Base-by-base conservation (phyloP, 2,113 vertebrate species). In the Eleginops maclovinus region DNA sequence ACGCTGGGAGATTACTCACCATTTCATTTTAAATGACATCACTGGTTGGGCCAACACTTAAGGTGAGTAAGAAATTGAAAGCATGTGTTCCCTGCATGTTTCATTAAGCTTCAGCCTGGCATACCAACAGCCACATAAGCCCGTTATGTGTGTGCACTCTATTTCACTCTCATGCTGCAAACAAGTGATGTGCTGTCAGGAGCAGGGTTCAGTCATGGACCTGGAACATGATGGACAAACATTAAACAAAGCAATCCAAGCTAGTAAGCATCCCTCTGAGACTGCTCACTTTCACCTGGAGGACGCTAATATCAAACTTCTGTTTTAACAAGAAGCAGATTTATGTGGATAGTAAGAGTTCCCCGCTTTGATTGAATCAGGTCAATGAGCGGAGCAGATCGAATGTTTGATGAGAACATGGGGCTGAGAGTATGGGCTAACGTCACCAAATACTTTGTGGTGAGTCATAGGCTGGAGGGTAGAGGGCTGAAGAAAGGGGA, bases 371-470 rank as follows among this genome's bases (percentile, higher is more conserved):
- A 92, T 85, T 83, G 80, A 88, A 87, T 88, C 43, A 75, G 83
- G 82, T 84, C 79, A 70, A 67, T 79, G 80, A 89, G 75, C 73
- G 41, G 31, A 36, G 50, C 82, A 81, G 81, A 87, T 87, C 62
- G 69, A 49, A 68, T 82, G 65, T 66, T 69, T 75, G 76, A 90
- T 83, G 71, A 53, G 79, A 73, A 82, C 72, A 2, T 47, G 44
- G 47, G 67, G 80, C 41, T 64, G 43, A 84, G 81, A 79, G 71
- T 73, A 80, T 50, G 59, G 74, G 61, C 53, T 92, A 89, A 94
- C 91, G 80, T 95, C 94, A 94, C 83, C 82, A 49, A 90, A 94
- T 94, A 91, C 73, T 91, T 94, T 72, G 36, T 44, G 50, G 81
- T 93, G 93, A 94, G 82, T 94, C 92, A 94, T 84, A 72, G 83